phyloP scores from a whole-genome alignment of 2,888 invertebrate species.

The Cataglyphis rosenhaueri region DNA sequence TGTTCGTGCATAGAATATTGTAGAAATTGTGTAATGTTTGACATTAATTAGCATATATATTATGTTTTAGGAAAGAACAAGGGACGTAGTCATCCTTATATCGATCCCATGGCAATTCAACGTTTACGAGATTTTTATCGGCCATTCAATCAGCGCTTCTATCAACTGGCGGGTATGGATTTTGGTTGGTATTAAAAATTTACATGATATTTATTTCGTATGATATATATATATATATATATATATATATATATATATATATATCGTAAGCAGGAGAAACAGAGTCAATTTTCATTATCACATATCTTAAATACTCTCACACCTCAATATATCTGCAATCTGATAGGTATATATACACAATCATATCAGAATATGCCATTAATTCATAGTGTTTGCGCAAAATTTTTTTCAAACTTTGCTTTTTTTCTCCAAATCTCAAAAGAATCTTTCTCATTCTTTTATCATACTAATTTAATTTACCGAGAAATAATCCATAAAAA shows the following conservation, averaged over 20 bases:
- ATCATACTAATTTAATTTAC: not conserved
- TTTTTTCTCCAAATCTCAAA: not conserved
- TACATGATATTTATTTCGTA: no score
- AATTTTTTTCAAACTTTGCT: constrained; percentile 3
- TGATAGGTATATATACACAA: constrained; percentile 11
- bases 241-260: constrained; percentile 74
- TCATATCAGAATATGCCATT: constrained; percentile 23
- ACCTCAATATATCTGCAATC: constrained; percentile 21
- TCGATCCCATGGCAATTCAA: constrained; percentile 90
- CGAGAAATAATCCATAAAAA: not conserved
- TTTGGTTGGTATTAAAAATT: constrained; percentile 91
- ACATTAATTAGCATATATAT: not conserved
- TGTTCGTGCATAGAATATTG: not conserved
- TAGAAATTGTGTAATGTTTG: not conserved
- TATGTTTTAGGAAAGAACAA: constrained; percentile 90
- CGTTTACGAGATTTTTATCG: constrained; percentile 93
- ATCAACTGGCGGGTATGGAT: constrained; percentile 93
- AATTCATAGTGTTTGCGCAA: not conserved
- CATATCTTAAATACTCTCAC: constrained; percentile 14
- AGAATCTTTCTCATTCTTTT: not conserved
- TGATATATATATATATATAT: constrained; percentile 72
- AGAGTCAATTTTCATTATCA: constrained; percentile 69
- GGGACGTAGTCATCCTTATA: constrained; percentile 94
- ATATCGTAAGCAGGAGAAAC: constrained; percentile 74
- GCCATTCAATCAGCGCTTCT: constrained; percentile 94